Evolutionary conservation across 23 tunicate species (phyloP).

Genomic region (Aplidium turbinatum): DNA sequence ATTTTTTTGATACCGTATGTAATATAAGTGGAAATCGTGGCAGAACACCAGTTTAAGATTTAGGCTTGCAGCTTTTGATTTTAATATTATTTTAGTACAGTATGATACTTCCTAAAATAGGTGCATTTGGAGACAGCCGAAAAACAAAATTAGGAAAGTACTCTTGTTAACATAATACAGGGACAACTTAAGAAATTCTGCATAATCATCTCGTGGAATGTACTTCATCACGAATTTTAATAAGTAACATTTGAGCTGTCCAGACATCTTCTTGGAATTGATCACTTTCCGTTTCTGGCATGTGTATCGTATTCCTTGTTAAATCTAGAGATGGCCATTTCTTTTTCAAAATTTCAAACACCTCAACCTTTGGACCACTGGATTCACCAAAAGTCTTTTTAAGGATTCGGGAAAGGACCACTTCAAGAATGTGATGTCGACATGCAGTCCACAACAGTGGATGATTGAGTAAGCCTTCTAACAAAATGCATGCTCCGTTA

Average conservation of each 20-base stretch:
- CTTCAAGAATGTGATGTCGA: constrained; percentile 9
- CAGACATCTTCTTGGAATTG: too few relatives aligned
- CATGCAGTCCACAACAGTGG: constrained; percentile 7
- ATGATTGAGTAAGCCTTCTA: neutral
- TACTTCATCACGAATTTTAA: neutral
- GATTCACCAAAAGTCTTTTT: neutral
- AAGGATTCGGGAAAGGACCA: neutral
- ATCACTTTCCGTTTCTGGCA: neutral
- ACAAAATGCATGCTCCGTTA: constrained; percentile 12
- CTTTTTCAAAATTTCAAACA: constrained; percentile 1
- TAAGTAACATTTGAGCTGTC: too few relatives aligned
- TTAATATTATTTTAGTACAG: too few relatives aligned
- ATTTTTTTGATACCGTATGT: too few relatives aligned
- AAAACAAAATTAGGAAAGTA: too few relatives aligned
- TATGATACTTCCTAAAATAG: neutral
- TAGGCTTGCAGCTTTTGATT: too few relatives aligned
- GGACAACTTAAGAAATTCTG: constrained; percentile 2
- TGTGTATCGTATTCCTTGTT: neutral
- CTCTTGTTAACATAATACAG: constrained; percentile 5
- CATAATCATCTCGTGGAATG: constrained; percentile 16
- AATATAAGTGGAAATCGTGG: too few relatives aligned
- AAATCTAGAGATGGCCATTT: constrained; percentile 7
- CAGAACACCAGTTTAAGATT: too few relatives aligned
- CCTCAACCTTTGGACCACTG: neutral
- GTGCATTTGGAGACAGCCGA: too few relatives aligned